Evolutionary conservation across 1,140 invertebrate species (phyloP).

Genomic region (Stenopsyche tienmushanensis): DNA sequence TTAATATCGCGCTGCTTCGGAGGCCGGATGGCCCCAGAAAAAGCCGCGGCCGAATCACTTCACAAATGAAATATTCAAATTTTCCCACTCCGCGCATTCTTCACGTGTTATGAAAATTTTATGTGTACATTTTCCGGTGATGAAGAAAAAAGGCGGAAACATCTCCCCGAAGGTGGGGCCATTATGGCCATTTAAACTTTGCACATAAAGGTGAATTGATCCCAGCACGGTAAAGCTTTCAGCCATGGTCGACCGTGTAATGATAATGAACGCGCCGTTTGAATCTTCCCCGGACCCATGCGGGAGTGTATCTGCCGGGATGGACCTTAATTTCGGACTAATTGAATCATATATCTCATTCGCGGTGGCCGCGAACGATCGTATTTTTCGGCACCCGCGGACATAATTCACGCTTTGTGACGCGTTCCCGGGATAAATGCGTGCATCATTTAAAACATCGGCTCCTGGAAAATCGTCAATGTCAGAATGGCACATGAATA

Average conservation of each 20-base stretch:
- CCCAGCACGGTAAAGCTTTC: conserved; percentile 29
- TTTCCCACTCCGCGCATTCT: not conserved
- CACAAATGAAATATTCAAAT: not conserved
- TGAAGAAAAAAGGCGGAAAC: conserved; percentile 1
- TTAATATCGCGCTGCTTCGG: no score
- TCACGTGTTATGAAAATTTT: conserved; percentile 7
- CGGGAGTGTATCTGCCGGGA: not conserved
- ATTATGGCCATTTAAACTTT: conserved; percentile 29
- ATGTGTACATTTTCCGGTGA: conserved; percentile 8
- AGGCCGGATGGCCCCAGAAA: no score
- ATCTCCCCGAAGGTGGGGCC: conserved; percentile 22
- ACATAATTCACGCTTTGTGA: no score
- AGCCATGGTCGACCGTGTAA: conserved; percentile 14
- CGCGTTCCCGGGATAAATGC: no score
- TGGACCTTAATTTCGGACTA: no score
- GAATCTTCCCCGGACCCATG: not conserved
- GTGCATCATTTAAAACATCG: no score
- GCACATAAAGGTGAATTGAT: conserved; percentile 28
- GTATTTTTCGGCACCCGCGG: no score
- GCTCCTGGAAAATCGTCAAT: no score
- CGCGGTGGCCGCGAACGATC: no score
- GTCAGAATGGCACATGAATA: no score
- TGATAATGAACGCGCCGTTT: conserved; percentile 7
- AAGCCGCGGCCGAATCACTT: no score
- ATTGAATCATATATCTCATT: no score